A percentile compares a stretch with the other conserved stretches of the same genome.
These are phyloP conservation scores for Drosophila ananassae DNA, from an alignment of 1,140 invertebrate species.

Conservation along the genomic window DNA sequence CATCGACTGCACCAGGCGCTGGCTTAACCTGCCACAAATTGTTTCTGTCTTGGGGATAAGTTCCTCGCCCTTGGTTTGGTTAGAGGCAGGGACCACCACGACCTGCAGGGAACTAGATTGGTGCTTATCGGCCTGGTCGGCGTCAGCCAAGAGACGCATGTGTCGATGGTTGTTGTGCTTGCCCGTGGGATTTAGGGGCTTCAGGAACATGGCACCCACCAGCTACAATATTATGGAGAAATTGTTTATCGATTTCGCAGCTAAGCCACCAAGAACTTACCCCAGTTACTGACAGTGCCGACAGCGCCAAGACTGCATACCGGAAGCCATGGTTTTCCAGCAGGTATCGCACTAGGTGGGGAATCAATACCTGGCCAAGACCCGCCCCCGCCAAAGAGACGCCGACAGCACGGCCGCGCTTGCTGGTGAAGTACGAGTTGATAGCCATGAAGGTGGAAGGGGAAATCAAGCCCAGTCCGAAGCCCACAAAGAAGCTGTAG, in stretches of 20 bases:
- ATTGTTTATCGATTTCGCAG: background rate
- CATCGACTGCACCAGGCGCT: slow-evolving; percentile 72
- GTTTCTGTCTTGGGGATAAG: slow-evolving; percentile 1
- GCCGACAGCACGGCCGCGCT: slow-evolving; percentile 88
- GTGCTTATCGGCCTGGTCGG: slow-evolving; percentile 39
- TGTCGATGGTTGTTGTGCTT: slow-evolving; percentile 74
- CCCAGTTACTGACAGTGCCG: slow-evolving; percentile 86
- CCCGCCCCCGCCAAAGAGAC: slow-evolving; percentile 89
- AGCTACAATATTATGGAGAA: slow-evolving; percentile 54
- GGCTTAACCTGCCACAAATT: slow-evolving; percentile 46
- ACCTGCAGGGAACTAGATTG: slow-evolving; percentile 34
- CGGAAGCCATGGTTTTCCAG: slow-evolving; percentile 86
- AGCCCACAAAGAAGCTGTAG: slow-evolving; percentile 87
- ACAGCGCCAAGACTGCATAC: slow-evolving; percentile 87
- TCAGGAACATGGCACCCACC: slow-evolving; percentile 72
- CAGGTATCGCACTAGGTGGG: slow-evolving; percentile 87
- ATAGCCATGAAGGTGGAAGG: slow-evolving; percentile 89
- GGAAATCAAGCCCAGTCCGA: slow-evolving; percentile 87
- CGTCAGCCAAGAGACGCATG: slow-evolving; percentile 51
- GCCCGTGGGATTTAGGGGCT: slow-evolving; percentile 48
- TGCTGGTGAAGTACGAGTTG: slow-evolving; percentile 89
- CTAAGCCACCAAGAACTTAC: slow-evolving; percentile 70
- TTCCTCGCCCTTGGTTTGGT: slow-evolving; percentile 7
- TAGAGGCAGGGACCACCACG: slow-evolving; percentile 29
- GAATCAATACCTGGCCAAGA: slow-evolving; percentile 90